Base-by-base conservation (phyloP, 2,113 vertebrate species). In the Osmerus eperlanus region DNA sequence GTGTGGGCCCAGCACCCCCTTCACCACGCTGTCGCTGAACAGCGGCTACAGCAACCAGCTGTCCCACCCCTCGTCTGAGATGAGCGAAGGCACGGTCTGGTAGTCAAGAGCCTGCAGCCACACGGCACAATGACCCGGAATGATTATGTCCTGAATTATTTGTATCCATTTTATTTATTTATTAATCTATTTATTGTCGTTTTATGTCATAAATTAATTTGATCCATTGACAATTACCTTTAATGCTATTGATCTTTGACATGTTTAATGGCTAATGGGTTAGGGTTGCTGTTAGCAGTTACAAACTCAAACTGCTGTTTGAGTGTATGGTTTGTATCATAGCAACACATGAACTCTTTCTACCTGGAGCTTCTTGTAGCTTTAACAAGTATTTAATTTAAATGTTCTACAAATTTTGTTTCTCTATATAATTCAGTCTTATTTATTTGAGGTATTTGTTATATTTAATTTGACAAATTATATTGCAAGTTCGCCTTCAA, bases 71-170 rank as follows among this genome's bases (percentile, higher is more conserved):
- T 95, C 96, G 28, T 95, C 96, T 28, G 96, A 99, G 88, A 94
- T 99, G 93, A 99, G 95, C 3, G 96, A 99, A 87, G 95, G 95
- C 0, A 95, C 96, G 3, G 97, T 96, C 77, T 99, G 97, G 97
- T 99, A 95, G 94, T 89, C 79, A 23, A 14, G 15, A 32, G 32
- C 58, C 63, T 70, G 67, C 63, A 32, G 65, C 54, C 71, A 72
- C 77, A 69, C n/a, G 16, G 29, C 74, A 67, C 61, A 61, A 55
- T 29, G 36, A 77, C 71, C 79, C 68, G 70, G 73, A 65, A 83
- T 72, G 80, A 82, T 71, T 23, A 68, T 36, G 36, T 52, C 56
- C 74, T 76, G 47, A 55, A 74, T 59, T 65, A 52, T 62, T 70
- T 72, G 66, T 68, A 71, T 68, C 67, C 69, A 36, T 78, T 78